Conservation (phyloP, 2,888 invertebrate species). For the Hartigia nigra region DNA sequence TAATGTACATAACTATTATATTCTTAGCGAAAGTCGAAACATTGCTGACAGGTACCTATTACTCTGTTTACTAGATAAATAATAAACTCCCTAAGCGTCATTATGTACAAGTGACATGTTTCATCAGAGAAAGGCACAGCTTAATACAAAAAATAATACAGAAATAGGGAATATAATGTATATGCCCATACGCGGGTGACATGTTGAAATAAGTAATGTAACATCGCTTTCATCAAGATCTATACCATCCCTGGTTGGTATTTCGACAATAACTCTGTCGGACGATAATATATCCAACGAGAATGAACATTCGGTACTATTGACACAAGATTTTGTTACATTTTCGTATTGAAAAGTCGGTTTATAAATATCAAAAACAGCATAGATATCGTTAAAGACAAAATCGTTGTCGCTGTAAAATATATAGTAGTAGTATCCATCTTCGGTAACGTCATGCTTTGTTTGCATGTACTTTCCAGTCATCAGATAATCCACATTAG, state of each 20-base stretch:
- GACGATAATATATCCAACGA: conserved; percentile 78
- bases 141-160: conserved; percentile 79
- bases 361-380: conserved; percentile 86
- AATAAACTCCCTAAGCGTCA: not conserved
- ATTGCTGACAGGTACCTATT: not conserved
- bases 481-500: conserved; percentile 77
- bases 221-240: conserved; percentile 81
- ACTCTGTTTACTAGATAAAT: not conserved
- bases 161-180: conserved; percentile 85
- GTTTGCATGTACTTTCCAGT: conserved; percentile 76
- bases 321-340: conserved; percentile 78
- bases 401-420: conserved; percentile 89
- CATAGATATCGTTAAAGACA: conserved; percentile 83
- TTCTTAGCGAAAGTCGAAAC: not conserved
- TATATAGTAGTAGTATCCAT: conserved; percentile 90
- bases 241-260: conserved; percentile 84
- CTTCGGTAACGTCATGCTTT: conserved; percentile 77
- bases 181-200: conserved; percentile 82
- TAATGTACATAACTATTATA: not conserved
- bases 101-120: not conserved
- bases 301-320: conserved; percentile 82
- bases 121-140: conserved; percentile 78
- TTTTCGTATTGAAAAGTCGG: conserved; percentile 84
- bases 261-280: conserved; percentile 85
- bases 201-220: conserved; percentile 79